A percentile compares a stretch with the other conserved stretches of the same genome.
Conservation (phyloP, 1,140 invertebrate genomes). For the Solenopsis invicta region DNA sequence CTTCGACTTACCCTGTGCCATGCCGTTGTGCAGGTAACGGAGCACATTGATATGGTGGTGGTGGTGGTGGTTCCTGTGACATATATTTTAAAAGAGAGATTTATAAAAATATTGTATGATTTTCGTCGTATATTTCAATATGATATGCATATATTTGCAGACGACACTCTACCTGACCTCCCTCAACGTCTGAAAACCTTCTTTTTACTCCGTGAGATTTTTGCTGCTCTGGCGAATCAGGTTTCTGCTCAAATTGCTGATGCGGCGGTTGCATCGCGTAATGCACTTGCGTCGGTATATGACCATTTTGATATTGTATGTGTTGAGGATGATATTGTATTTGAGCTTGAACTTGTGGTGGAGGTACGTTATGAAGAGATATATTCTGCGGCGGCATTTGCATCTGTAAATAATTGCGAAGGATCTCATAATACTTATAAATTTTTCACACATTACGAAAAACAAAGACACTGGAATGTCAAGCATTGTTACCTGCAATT, state of each 20-base stretch:
- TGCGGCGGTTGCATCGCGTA: slow-evolving; percentile 83
- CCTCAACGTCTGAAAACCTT: slow-evolving; percentile 85
- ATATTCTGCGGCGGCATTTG: slow-evolving; percentile 79
- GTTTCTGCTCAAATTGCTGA: slow-evolving; percentile 81
- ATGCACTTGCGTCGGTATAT: slow-evolving; percentile 84
- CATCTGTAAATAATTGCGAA: slow-evolving; percentile 65
- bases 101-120: not conserved
- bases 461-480: not conserved
- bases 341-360: slow-evolving; percentile 83
- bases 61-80: slow-evolving; percentile 76
- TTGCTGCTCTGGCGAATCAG: slow-evolving; percentile 82
- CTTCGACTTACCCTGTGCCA: slow-evolving; percentile 84
- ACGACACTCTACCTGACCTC: slow-evolving; percentile 78
- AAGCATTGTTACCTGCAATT: slow-evolving; percentile 79
- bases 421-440: slow-evolving; percentile 8
- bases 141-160: not conserved
- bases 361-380: slow-evolving; percentile 80
- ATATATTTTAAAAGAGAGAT: slow-evolving; percentile 21
- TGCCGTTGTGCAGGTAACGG: slow-evolving; percentile 83
- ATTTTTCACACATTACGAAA: not conserved
- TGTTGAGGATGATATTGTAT: slow-evolving; percentile 84
- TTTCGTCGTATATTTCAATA: not conserved
- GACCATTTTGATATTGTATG: slow-evolving; percentile 85
- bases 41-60: slow-evolving; percentile 79
- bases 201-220: slow-evolving; percentile 85